A percentile compares a stretch with the other conserved stretches of the same genome.
Conservation (phyloP, 2,113 vertebrate species). For the Suricata suricatta region DNA sequence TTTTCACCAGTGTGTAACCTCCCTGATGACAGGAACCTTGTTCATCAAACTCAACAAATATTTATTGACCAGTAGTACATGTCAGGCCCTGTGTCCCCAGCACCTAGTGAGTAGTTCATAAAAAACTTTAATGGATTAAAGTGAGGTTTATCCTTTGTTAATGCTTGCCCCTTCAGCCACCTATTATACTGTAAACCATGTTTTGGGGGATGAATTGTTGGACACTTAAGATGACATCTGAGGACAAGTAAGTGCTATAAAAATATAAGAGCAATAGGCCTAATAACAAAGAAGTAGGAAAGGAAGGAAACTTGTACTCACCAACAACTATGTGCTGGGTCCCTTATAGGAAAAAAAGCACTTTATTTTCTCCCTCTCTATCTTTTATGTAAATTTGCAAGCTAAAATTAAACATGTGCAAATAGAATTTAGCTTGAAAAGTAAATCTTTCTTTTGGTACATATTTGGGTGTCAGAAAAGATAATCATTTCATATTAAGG, state of each 20-base stretch:
- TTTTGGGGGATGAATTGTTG: background rate
- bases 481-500: background rate
- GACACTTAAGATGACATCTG: background rate
- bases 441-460: background rate
- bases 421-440: background rate
- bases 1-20: background rate
- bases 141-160: background rate
- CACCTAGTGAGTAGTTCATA: background rate
- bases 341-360: background rate
- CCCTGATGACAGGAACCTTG: background rate
- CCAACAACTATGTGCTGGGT: background rate
- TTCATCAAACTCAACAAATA: background rate
- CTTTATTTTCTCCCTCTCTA: background rate
- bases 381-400: background rate
- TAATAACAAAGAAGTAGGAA: background rate
- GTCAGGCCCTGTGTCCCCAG: background rate
- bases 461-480: background rate
- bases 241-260: background rate
- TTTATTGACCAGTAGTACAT: background rate
- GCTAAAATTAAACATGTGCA: background rate
- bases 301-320: background rate
- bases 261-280: background rate
- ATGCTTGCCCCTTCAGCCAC: background rate
- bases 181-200: background rate
- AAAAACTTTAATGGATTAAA: background rate